Evolutionary conservation across 2,113 vertebrate species (phyloP), one percentile per base, ranked within the genome.

Genomic region (Dendrocopos noguchii): DNA sequence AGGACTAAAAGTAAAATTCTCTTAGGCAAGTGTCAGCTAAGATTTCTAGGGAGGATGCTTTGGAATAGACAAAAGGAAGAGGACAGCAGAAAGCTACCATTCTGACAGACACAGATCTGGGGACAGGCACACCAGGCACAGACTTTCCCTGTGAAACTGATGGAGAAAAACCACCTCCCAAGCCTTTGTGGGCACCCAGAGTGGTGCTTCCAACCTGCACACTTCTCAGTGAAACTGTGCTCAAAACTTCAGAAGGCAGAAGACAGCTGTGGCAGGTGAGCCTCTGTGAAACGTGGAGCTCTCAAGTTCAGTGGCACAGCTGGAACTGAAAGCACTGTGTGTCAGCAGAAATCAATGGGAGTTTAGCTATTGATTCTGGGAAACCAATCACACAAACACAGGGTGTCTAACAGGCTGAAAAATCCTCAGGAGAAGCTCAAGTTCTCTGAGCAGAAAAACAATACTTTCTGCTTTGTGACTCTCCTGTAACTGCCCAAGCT

Each of bases 311-410:
- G 6, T 56, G 53, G 9, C 57, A 61, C 25, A 73, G 29, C n/a
- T 59, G 31, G 34, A 84, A 84, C 79, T 25, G 50, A 33, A 73
- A 87, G 75, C 21, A 16, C 6, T 39, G 12, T 1, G 2, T 61
- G 59, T 20, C 74, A 93, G 70, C 31, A 70, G 87, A 87, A 94
- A 87, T 87, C 74, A 76, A 47, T 63, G 24, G 3, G 12, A 79
- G 50, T 82, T 79, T 65, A 92, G 44, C 53, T 87, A 66, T 24
- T 82, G 78, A 91, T 84, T 73, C 60, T 60, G 16, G 44, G 29
- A 72, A 25, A 88, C 78, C 34, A 70, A 36, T 68, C 52, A 88
- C 56, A 76, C 52, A 80, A 70, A 27, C 3, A 1, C 34, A 17
- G 15, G 7, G 19, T 66, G 24, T 64, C 52, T 59, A 77, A 50